These are phyloP conservation scores for Bombus confusus DNA, from an alignment of 1,140 invertebrate genomes.

Conservation along the genomic window DNA sequence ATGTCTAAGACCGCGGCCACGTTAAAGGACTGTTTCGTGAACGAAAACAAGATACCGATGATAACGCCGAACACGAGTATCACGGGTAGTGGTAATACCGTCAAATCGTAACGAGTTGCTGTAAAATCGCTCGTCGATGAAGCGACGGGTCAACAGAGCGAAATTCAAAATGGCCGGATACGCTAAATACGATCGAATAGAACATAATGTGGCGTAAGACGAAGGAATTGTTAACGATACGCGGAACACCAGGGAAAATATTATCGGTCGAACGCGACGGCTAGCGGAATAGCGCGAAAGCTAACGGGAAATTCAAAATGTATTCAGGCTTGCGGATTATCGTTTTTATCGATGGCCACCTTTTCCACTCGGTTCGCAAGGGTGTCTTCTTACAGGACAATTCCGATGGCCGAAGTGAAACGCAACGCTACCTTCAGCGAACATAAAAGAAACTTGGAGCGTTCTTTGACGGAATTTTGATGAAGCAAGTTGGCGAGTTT, in stretches of 20 bases:
- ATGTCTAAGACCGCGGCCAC: constrained; percentile 70
- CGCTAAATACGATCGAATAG: too few species aligned
- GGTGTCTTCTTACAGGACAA: not conserved
- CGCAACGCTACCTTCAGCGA: too few species aligned
- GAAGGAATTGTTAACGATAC: too few species aligned
- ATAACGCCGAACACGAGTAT: constrained; percentile 19
- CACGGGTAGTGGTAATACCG: not conserved
- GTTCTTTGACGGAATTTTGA: not conserved
- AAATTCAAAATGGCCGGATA: too few species aligned
- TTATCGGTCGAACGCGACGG: too few species aligned
- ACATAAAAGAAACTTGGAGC: not conserved
- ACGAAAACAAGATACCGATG: constrained; percentile 61
- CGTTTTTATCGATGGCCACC: not conserved
- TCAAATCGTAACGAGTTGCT: not conserved
- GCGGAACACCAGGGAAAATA: too few species aligned
- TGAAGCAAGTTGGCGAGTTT: not conserved
- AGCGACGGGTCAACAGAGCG: too few species aligned
- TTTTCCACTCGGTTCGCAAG: not conserved
- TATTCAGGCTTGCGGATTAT: not conserved
- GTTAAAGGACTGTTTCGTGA: constrained; percentile 70
- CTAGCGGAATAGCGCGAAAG: not conserved
- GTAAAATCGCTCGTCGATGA: not conserved
- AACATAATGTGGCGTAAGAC: too few species aligned
- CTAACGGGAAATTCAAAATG: not conserved
- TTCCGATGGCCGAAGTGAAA: not conserved